Evolutionary conservation across 2,797 vertebrate species (phyloP).

Genomic region (Australoheros facetus): DNA sequence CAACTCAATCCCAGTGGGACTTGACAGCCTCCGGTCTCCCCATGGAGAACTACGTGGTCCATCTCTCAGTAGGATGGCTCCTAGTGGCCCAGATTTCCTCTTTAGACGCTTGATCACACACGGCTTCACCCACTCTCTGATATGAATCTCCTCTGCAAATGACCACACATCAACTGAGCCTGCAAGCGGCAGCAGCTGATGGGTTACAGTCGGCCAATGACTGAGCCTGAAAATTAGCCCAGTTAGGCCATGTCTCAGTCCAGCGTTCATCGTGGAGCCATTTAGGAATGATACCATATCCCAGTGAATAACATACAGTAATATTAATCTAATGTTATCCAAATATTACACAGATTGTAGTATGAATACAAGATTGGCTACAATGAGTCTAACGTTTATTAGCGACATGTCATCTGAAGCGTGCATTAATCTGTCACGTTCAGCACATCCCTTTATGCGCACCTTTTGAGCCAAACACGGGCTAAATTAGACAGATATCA

Average conservation of each 20-base stretch:
- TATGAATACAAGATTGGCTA: not conserved
- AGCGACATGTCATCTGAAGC: constrained; percentile 31
- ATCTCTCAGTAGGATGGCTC: constrained; percentile 36
- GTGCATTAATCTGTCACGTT: constrained; percentile 6
- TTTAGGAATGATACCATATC: constrained; percentile 1
- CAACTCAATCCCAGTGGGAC: constrained; percentile 14
- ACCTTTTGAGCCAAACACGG: not conserved
- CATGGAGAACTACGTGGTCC: not conserved
- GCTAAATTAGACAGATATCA: constrained; percentile 18
- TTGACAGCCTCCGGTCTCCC: constrained; percentile 8
- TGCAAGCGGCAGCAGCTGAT: constrained; percentile 24
- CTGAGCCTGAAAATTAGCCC: constrained; percentile 52
- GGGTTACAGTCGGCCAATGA: constrained; percentile 36
- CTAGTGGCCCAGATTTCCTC: constrained; percentile 52
- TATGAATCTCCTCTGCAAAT: constrained; percentile 26
- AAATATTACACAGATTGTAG: not conserved
- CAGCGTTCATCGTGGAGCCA: constrained; percentile 15
- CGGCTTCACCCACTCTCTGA: constrained; percentile 23
- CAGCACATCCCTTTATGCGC: not conserved
- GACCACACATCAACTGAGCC: constrained; percentile 44
- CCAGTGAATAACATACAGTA: not conserved
- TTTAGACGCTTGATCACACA: constrained; percentile 46
- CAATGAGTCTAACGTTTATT: constrained; percentile 4
- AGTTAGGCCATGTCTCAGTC: constrained; percentile 55
- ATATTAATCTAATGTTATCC: not conserved